Conservation (phyloP, 1,140 invertebrate species). For the Ceratosolen solmsi region DNA sequence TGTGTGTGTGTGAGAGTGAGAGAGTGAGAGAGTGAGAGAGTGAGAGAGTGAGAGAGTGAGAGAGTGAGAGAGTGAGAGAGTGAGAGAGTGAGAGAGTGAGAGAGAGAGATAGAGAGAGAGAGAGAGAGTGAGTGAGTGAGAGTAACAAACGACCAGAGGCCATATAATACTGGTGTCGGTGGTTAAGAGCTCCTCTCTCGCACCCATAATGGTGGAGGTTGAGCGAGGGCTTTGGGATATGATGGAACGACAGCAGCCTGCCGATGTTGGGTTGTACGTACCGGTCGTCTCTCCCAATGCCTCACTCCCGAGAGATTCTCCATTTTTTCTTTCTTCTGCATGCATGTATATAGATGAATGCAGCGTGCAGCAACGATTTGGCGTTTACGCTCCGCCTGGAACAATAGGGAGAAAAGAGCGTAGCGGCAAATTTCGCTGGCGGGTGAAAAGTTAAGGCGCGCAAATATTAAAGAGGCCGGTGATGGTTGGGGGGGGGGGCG, state of each 20-base stretch:
- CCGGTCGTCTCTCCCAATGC: not conserved
- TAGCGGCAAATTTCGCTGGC: constrained; percentile 8
- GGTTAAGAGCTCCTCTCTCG: constrained; percentile 36
- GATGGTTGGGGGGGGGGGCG: not conserved
- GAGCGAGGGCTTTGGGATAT: constrained; percentile 43
- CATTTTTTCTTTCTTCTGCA: constrained; percentile 39
- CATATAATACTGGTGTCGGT: constrained; percentile 39
- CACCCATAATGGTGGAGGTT: constrained; percentile 22
- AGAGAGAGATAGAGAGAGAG: not conserved
- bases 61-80: not conserved
- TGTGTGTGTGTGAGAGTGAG: not conserved
- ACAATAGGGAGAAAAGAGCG: constrained; percentile 26
- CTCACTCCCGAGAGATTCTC: not conserved
- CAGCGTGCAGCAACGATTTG: constrained; percentile 56
- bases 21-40: not conserved
- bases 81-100: not conserved
- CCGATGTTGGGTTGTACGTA: not conserved
- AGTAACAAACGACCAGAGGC: not conserved
- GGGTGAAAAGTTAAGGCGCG: constrained; percentile 19
- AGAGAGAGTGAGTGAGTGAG: not conserved
- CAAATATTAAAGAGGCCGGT: constrained; percentile 3
- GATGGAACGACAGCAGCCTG: constrained; percentile 11
- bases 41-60: not conserved
- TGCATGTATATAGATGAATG: constrained; percentile 50
- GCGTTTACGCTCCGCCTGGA: constrained; percentile 58